A percentile compares a stretch with the other conserved stretches of the same genome.
Evolutionary conservation across 2,113 vertebrate genomes (phyloP).

Genomic region (Callipepla squamata): DNA sequence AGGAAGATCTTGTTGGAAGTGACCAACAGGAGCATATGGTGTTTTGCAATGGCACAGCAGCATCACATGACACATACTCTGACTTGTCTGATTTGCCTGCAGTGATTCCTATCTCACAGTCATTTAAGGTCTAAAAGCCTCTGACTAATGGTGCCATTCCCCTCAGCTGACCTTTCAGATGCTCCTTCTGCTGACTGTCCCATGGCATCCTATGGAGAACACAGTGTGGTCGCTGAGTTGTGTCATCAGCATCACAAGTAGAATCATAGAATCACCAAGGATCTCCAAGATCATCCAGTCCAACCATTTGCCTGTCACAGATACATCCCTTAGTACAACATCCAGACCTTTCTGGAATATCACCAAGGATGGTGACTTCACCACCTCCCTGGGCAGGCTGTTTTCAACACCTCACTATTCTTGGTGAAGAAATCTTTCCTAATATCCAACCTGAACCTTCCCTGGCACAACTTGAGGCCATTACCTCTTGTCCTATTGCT

Average conservation of each 20-base stretch:
- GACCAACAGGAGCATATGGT: neutral
- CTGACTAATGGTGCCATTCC: neutral
- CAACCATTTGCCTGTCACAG: no score
- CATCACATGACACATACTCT: neutral
- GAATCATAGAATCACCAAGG: no score
- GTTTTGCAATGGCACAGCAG: neutral
- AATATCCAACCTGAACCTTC: no score
- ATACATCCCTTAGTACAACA: no score
- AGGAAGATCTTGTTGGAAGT: neutral
- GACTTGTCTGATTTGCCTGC: fast-evolving
- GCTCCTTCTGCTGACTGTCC: neutral
- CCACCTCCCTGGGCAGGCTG: no score
- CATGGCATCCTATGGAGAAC: neutral
- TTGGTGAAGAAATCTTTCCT: no score
- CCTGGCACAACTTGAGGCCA: no score
- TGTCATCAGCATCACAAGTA: neutral
- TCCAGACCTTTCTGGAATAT: no score
- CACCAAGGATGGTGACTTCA: no score
- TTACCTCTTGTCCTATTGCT: no score
- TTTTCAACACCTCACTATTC: no score
- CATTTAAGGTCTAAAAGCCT: neutral
- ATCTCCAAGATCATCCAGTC: no score
- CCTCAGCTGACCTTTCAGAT: neutral
- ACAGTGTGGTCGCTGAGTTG: neutral
- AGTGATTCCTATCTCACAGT: neutral